These are phyloP conservation scores for Rhipidura dahli DNA, from an alignment of 2,113 vertebrate genomes.

Conservation along the genomic window DNA sequence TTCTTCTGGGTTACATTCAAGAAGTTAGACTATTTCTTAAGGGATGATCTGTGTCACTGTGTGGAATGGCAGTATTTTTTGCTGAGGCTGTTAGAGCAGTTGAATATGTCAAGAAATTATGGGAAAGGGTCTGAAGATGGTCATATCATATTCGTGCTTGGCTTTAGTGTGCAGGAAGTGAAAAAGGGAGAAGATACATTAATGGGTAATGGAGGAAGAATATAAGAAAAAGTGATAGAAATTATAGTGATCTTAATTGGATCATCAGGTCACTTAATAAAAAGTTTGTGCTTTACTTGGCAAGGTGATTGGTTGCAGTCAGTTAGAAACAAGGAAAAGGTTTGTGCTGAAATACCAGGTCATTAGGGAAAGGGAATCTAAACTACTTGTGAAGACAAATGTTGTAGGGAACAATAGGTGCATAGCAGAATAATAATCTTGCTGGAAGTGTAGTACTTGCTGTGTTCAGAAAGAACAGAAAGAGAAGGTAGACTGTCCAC, in stretches of 20 bases:
- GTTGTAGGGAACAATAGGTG: not conserved
- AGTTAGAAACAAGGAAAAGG: not conserved
- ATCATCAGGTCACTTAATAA: not conserved
- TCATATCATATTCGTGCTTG: not conserved
- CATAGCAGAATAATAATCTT: not conserved
- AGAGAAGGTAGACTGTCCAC: not conserved
- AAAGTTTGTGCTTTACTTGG: not conserved
- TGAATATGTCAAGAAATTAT: not conserved
- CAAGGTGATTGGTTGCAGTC: not conserved
- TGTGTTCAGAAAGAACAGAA: not conserved
- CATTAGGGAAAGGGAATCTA: not conserved
- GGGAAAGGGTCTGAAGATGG: not conserved
- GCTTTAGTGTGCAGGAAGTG: not conserved
- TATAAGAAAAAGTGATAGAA: not conserved
- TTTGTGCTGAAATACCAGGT: not conserved
- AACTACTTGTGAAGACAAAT: not conserved
- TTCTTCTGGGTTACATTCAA: not conserved
- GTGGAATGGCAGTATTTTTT: not conserved
- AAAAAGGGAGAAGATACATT: not conserved
- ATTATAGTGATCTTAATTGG: not conserved
- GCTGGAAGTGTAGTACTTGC: not conserved
- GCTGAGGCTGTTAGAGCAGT: not conserved
- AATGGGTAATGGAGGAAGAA: not conserved
- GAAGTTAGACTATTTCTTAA: not conserved
- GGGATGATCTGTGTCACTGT: not conserved